These are phyloP conservation scores for Percopsis omiscomaycus DNA, from an alignment of 2,797 vertebrate species.

Conservation along the genomic window DNA sequence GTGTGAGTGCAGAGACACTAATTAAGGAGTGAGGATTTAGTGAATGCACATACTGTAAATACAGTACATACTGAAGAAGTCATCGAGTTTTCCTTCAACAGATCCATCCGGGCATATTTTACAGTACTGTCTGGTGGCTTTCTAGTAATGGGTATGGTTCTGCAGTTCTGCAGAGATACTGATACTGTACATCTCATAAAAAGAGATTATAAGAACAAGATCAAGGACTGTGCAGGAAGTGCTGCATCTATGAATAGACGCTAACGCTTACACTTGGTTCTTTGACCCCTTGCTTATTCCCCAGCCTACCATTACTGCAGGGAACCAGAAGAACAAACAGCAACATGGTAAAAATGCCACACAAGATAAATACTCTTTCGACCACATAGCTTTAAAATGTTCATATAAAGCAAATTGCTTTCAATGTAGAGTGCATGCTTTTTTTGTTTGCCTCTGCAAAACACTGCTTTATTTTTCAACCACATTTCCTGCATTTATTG, in stretches of 20 bases:
- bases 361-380: not conserved
- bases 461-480: slow-evolving; percentile 16
- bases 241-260: not conserved
- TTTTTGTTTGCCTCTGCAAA: slow-evolving; percentile 5
- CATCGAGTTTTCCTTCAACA: not conserved
- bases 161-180: not conserved
- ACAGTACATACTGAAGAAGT: not conserved
- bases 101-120: not conserved
- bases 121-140: not conserved
- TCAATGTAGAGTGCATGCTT: not conserved
- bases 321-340: slow-evolving; percentile 12
- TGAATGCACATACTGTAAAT: not conserved
- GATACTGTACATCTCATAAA: not conserved
- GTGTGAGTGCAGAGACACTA: too few species aligned
- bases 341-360: slow-evolving; percentile 3
- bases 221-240: too few species aligned
- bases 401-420: not conserved
- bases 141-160: not conserved
- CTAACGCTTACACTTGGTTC: not conserved
- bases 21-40: too few species aligned
- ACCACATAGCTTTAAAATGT: not conserved
- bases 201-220: not conserved
- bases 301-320: not conserved
- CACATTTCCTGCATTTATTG: slow-evolving; percentile 16
- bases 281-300: not conserved